phyloP scores from a whole-genome alignment of 1,140 invertebrate species.

The Trichonephila clavata region DNA sequence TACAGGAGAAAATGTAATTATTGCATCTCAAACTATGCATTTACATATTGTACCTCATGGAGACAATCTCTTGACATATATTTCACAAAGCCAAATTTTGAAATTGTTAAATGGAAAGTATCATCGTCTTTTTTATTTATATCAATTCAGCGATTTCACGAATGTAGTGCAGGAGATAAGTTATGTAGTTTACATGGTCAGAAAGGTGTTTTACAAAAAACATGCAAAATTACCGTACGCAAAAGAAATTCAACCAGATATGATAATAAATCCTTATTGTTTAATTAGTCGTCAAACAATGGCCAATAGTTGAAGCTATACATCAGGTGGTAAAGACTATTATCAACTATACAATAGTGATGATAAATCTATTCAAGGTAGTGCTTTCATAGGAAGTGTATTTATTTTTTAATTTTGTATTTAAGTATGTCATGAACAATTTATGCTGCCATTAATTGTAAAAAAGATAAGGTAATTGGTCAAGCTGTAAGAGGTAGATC shows the following conservation, averaged over 20 bases:
- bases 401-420: slow-evolving; percentile 61
- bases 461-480: slow-evolving; percentile 30
- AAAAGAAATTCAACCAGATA: not conserved
- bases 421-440: slow-evolving; percentile 52
- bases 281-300: slow-evolving; percentile 47
- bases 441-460: slow-evolving; percentile 40
- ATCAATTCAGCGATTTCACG: not conserved
- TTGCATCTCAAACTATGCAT: slow-evolving; percentile 54
- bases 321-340: slow-evolving; percentile 22
- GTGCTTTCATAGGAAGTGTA: not conserved
- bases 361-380: not conserved
- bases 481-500: slow-evolving; percentile 50
- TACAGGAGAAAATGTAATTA: not conserved
- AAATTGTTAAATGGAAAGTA: slow-evolving; percentile 19
- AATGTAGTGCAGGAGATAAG: slow-evolving; percentile 65
- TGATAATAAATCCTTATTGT: slow-evolving; percentile 62
- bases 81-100: slow-evolving; percentile 55
- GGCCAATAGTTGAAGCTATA: slow-evolving; percentile 50
- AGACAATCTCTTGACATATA: not conserved
- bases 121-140: slow-evolving; percentile 13
- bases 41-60: not conserved
- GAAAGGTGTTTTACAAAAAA: slow-evolving; percentile 49
- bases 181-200: slow-evolving; percentile 61
- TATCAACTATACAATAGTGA: not conserved
- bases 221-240: not conserved